A percentile compares a stretch with the other conserved stretches of the same genome.
Evolutionary conservation across 2,888 invertebrate species (phyloP).

Genomic region (Habroteleia sp.): DNA sequence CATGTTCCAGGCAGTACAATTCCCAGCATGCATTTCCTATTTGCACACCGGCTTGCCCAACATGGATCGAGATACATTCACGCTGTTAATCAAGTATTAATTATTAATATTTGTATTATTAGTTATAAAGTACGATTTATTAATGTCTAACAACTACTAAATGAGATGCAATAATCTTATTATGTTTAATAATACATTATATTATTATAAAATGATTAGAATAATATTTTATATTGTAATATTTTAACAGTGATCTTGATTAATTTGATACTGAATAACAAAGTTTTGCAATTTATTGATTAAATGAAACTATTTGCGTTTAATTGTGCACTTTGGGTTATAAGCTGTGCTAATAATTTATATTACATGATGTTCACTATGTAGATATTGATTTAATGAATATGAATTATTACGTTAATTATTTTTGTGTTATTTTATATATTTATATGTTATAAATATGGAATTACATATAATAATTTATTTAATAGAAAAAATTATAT

Average conservation of each 20-base stretch:
- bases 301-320: no score
- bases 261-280: no score
- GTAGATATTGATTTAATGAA: background rate
- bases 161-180: no score
- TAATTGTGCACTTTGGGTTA: background rate
- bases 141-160: no score
- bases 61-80: constrained; percentile 49
- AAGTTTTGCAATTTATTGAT: background rate
- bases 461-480: no score
- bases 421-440: no score
- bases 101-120: background rate
- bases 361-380: no score
- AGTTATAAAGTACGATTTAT: background rate
- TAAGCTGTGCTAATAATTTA: constrained; percentile 18
- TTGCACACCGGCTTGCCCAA: constrained; percentile 45
- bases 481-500: background rate
- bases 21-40: constrained; percentile 50
- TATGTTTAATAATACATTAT: no score
- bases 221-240: no score
- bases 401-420: background rate
- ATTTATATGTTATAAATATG: no score
- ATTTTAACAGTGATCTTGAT: no score
- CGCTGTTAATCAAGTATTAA: constrained; percentile 83
- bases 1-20: constrained; percentile 45
- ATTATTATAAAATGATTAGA: no score